Evolutionary conservation across 2,797 vertebrate genomes (phyloP).

Genomic region (Bovichtus variegatus): DNA sequence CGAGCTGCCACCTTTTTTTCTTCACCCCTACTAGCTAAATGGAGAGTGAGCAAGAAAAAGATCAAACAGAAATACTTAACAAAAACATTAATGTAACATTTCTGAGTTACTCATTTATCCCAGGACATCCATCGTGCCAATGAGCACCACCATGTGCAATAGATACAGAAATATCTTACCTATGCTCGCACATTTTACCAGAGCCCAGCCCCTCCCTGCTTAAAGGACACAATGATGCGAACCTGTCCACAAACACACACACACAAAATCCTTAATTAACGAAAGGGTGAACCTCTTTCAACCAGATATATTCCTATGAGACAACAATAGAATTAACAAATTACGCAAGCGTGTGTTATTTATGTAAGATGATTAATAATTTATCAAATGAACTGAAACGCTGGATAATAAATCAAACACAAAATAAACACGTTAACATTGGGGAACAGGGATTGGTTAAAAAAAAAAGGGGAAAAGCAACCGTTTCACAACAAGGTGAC

Average conservation of each 20-base stretch:
- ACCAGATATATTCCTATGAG: neutral
- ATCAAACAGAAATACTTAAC: neutral
- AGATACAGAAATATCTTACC: neutral
- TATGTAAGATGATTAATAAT: neutral
- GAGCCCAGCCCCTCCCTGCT: neutral
- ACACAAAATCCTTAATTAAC: neutral
- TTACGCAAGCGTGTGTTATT: neutral
- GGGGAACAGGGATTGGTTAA: neutral
- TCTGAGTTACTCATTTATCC: neutral
- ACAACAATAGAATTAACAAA: neutral
- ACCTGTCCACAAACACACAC: neutral
- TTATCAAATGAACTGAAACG: neutral
- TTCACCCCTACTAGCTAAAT: neutral
- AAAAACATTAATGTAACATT: neutral
- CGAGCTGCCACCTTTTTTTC: neutral
- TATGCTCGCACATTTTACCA: neutral
- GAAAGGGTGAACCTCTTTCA: neutral
- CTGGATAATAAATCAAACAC: neutral
- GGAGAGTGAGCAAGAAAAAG: neutral
- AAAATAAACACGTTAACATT: too few relatives aligned
- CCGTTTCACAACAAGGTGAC: neutral
- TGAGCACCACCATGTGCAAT: neutral
- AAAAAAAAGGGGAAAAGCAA: neutral
- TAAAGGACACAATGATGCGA: neutral
- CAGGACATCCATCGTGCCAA: neutral